phyloP scores from a whole-genome alignment of 2,797 vertebrate species.

The Sebastes aleutianus region DNA sequence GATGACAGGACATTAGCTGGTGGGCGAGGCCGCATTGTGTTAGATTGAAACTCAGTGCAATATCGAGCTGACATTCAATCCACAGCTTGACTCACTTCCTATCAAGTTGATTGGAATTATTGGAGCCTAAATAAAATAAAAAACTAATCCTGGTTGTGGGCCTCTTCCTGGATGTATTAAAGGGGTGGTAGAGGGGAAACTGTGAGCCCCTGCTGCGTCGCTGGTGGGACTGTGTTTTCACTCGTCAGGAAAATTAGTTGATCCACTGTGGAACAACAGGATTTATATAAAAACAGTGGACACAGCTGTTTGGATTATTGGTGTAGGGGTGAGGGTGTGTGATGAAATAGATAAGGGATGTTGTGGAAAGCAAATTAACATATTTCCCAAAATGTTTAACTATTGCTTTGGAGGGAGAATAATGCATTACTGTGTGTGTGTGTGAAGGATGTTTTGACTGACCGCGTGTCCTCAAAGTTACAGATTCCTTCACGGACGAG shows the following conservation, averaged over 20 bases:
- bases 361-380: background rate
- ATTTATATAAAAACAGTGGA: slow-evolving; percentile 54
- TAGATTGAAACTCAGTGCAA: background rate
- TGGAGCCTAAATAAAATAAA: background rate
- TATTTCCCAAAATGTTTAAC: background rate
- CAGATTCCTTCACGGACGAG: slow-evolving; percentile 14
- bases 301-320: slow-evolving; percentile 36
- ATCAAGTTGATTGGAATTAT: background rate
- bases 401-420: background rate
- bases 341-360: background rate
- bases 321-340: background rate
- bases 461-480: slow-evolving; percentile 8
- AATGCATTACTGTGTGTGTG: background rate
- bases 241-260: slow-evolving; percentile 33
- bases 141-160: background rate
- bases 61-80: background rate
- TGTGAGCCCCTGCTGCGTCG: slow-evolving; percentile 27
- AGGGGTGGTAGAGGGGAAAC: background rate
- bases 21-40: background rate
- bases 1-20: slow-evolving; percentile 21
- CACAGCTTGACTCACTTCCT: background rate
- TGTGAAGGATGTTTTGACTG: slow-evolving; percentile 20
- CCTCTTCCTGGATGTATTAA: slow-evolving; percentile 8
- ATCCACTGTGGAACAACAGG: slow-evolving; percentile 30
- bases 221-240: slow-evolving; percentile 46